Percentiles rank a stretch among this genome's conserved stretches.
Evolutionary conservation across 1,140 invertebrate genomes (phyloP).

Genomic region (Atta texana): DNA sequence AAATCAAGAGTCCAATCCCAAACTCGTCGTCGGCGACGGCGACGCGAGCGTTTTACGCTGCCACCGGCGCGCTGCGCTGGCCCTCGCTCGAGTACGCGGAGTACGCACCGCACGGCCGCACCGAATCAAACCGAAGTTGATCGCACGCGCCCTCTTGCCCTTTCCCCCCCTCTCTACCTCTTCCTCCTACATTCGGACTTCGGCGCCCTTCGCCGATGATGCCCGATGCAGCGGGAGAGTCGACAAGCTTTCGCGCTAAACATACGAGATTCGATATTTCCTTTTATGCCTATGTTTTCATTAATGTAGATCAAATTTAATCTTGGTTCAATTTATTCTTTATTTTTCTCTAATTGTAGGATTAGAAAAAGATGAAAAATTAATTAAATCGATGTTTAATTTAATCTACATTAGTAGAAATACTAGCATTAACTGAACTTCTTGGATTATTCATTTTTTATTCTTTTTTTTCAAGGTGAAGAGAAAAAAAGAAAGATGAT

Average conservation of each 20-base stretch:
- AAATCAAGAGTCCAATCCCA: constrained; percentile 1
- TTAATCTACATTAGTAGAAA: too few relatives aligned
- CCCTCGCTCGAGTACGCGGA: constrained; percentile 63
- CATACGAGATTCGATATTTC: neutral
- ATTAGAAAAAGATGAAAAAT: too few relatives aligned
- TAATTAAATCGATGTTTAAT: too few relatives aligned
- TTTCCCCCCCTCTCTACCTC: neutral
- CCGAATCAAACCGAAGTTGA: constrained; percentile 17
- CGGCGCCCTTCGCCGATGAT: constrained; percentile 20
- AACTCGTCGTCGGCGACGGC: neutral
- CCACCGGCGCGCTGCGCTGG: constrained; percentile 50
- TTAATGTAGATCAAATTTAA: too few relatives aligned
- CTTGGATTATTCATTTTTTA: too few relatives aligned
- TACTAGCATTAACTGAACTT: too few relatives aligned
- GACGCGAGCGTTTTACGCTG: constrained; percentile 33
- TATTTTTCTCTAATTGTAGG: too few relatives aligned
- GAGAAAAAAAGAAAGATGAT: too few relatives aligned
- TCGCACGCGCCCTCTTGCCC: constrained; percentile 35
- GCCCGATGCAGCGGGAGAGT: too few relatives aligned
- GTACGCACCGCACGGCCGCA: constrained; percentile 22
- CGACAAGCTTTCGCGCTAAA: constrained; percentile 69
- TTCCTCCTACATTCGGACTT: neutral
- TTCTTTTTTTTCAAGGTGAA: too few relatives aligned
- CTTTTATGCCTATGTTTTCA: too few relatives aligned
- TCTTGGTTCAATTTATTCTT: too few relatives aligned